Percentiles rank a stretch among this genome's conserved stretches.
Evolutionary conservation across 2,113 vertebrate species (phyloP).

Genomic region (crab-eating macaque (Macaca fascicularis)): DNA sequence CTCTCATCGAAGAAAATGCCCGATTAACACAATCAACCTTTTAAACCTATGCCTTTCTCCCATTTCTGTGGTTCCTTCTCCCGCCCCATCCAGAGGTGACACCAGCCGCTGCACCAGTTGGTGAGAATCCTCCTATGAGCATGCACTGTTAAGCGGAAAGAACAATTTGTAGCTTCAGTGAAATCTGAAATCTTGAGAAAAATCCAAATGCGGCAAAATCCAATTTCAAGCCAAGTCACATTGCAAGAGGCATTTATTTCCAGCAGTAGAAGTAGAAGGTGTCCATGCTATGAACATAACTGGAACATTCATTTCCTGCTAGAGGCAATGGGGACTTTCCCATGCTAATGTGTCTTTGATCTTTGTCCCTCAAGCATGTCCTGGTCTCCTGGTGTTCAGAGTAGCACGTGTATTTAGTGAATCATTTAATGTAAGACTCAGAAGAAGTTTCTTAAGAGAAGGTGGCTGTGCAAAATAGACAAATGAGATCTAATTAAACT

Average conservation of each 20-base stretch:
- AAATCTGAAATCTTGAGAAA: slow-evolving; percentile 32
- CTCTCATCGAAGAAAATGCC: slow-evolving; percentile 44
- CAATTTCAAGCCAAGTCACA: neutral
- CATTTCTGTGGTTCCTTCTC: slow-evolving; percentile 14
- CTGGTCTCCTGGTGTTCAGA: neutral
- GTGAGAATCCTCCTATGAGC: slow-evolving; percentile 44
- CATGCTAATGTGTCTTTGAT: neutral
- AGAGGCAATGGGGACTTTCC: neutral
- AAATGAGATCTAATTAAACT: too few relatives aligned
- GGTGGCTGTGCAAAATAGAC: too few relatives aligned
- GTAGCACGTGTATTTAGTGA: neutral
- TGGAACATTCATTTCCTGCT: fast-evolving
- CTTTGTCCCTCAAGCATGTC: too few relatives aligned
- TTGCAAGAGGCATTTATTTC: neutral
- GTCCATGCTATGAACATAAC: fast-evolving
- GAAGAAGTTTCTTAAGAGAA: neutral
- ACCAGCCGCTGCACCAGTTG: neutral
- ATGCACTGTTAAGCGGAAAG: neutral
- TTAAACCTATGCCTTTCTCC: neutral
- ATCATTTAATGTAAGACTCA: neutral
- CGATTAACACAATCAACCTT: slow-evolving; percentile 50
- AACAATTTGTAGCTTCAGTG: slow-evolving; percentile 57
- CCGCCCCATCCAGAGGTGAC: slow-evolving; percentile 3
- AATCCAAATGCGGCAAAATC: neutral
- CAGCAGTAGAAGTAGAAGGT: neutral